These are phyloP conservation scores for Harpagifer antarcticus DNA, from an alignment of 2,797 vertebrate species.

Conservation along the genomic window DNA sequence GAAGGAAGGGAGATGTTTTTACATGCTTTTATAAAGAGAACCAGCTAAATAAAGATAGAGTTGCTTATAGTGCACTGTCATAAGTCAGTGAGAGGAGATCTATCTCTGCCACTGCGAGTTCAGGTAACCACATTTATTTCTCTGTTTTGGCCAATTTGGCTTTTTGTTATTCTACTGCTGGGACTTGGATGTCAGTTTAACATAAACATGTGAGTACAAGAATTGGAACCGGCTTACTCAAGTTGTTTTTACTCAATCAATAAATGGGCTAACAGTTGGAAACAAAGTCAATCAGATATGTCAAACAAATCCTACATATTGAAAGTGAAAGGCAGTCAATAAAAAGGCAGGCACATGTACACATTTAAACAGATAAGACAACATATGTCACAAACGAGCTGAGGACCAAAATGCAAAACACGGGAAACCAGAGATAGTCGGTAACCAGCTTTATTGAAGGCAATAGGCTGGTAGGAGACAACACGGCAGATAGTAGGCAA, in stretches of 20 bases:
- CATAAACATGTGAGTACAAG: not conserved
- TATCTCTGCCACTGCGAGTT: not conserved
- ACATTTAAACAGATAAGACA: constrained; percentile 28
- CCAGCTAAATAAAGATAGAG: not conserved
- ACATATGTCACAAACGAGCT: no score
- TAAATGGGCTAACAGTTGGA: constrained; percentile 6
- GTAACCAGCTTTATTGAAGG: no score
- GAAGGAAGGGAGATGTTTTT: not conserved
- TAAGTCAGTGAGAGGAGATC: not conserved
- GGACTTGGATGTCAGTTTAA: constrained; percentile 1
- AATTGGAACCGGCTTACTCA: not conserved
- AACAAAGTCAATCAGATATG: constrained; percentile 29
- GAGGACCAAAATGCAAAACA: no score
- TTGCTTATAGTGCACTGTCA: not conserved
- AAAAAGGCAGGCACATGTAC: constrained; percentile 29
- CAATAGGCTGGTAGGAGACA: no score
- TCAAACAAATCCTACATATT: constrained; percentile 20
- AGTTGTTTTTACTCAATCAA: not conserved
- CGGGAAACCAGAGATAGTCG: no score
- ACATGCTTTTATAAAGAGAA: not conserved
- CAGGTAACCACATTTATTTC: not conserved
- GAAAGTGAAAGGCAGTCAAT: constrained; percentile 15
- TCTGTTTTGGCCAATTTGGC: not conserved
- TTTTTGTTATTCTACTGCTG: no score
- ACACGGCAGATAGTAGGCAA: no score